A percentile compares a stretch with the other conserved stretches of the same genome.
These are phyloP conservation scores for Falcunculus frontatus DNA, from an alignment of 2,113 vertebrate genomes.

Conservation along the genomic window DNA sequence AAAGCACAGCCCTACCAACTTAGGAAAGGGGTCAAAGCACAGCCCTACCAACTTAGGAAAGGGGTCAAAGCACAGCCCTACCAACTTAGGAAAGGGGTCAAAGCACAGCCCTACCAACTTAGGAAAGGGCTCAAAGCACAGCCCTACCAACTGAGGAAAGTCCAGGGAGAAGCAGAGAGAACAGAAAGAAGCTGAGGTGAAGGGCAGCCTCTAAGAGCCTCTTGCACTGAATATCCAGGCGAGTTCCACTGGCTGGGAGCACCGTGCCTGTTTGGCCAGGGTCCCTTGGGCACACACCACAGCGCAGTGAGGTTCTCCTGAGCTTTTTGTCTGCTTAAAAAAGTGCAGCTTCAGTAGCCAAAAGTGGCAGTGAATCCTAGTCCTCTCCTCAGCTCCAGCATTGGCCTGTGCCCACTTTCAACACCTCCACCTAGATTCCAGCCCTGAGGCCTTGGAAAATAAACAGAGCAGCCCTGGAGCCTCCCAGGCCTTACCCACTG, in stretches of 20 bases:
- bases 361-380: not conserved
- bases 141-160: not conserved
- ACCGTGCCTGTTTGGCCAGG: accelerated
- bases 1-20: not conserved
- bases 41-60: not conserved
- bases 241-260: not conserved
- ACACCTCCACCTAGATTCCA: not conserved
- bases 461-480: not conserved
- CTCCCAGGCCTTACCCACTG: too few relatives aligned
- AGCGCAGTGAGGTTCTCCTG: not conserved
- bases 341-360: not conserved
- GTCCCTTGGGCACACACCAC: not conserved
- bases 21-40: not conserved
- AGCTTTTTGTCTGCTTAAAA: not conserved
- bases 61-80: not conserved
- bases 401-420: not conserved
- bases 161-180: not conserved
- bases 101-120: not conserved
- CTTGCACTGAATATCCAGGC: not conserved
- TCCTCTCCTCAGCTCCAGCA: not conserved
- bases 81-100: not conserved
- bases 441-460: not conserved
- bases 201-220: not conserved
- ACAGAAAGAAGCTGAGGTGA: not conserved
- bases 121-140: not conserved